phyloP scores from a whole-genome alignment of 1,140 invertebrate species.

The Vanessa atalanta region DNA sequence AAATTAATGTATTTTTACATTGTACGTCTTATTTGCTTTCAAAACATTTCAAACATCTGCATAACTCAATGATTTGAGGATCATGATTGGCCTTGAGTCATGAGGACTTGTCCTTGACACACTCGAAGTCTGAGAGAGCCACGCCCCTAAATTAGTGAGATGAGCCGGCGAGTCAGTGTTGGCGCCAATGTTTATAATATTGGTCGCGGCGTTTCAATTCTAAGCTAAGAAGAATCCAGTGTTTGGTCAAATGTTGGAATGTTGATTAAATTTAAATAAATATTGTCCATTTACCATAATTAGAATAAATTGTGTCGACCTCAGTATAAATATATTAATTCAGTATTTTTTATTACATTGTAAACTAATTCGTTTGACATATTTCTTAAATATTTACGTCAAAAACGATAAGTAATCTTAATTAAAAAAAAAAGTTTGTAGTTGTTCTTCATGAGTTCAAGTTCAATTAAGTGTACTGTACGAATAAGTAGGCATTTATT shows the following conservation, averaged over 20 bases:
- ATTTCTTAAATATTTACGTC: too few species aligned
- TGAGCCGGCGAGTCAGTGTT: not conserved
- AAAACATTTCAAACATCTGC: conserved; percentile 1
- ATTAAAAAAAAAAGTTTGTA: too few species aligned
- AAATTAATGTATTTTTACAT: not conserved
- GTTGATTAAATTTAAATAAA: not conserved
- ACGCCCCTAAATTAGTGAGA: conserved; percentile 17
- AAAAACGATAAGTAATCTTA: too few species aligned
- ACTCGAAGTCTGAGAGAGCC: conserved; percentile 17
- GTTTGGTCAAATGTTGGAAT: not conserved
- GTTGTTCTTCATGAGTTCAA: too few species aligned
- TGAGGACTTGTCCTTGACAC: conserved; percentile 14
- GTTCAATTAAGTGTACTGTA: too few species aligned
- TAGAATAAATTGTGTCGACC: too few species aligned
- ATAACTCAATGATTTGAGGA: conserved; percentile 1
- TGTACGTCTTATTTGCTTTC: not conserved
- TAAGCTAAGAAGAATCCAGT: not conserved
- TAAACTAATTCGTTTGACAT: too few species aligned
- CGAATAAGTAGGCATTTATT: too few species aligned
- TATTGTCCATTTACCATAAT: too few species aligned
- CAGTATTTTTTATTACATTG: too few species aligned
- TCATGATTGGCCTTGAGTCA: conserved; percentile 1
- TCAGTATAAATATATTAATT: too few species aligned
- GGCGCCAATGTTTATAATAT: not conserved
- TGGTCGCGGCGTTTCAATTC: not conserved